Evolutionary conservation across 30 jellyfish, hydroid and myxozoan genomes (phyloP).

Genomic region (Catostylus mosaicus): DNA sequence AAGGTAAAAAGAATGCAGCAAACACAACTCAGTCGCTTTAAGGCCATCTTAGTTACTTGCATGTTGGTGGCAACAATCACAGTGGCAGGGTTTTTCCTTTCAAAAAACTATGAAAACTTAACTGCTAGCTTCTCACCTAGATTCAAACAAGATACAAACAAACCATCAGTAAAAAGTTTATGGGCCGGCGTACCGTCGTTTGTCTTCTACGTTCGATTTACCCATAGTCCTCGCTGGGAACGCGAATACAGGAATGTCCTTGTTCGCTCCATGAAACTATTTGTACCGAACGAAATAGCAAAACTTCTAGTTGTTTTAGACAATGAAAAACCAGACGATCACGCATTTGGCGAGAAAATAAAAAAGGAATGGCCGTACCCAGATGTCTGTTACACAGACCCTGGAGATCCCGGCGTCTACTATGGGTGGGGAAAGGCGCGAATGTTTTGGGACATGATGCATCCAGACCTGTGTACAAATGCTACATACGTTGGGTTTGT

Average conservation of each 20-base stretch:
- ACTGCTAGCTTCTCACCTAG: too few relatives aligned
- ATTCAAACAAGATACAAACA: too few relatives aligned
- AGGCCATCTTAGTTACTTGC: too few relatives aligned
- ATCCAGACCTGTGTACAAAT: conserved; percentile 28
- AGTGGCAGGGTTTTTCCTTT: too few relatives aligned
- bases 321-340: conserved; percentile 22
- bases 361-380: conserved; percentile 46
- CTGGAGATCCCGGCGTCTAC: conserved; percentile 14
- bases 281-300: conserved; percentile 19
- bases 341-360: conserved; percentile 12
- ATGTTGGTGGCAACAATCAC: too few relatives aligned
- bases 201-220: conserved; percentile 10
- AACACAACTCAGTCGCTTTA: too few relatives aligned
- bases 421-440: conserved; percentile 38
- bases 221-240: conserved; percentile 18
- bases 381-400: conserved; percentile 23
- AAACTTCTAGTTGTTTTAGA: conserved; percentile 40
- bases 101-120: too few relatives aligned
- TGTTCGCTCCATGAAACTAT: conserved; percentile 19
- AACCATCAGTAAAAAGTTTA: background rate
- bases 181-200: conserved; percentile 21
- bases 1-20: too few relatives aligned
- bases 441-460: conserved; percentile 60
- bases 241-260: conserved; percentile 10
- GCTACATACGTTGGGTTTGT: background rate